phyloP scores from a whole-genome alignment of 2,113 vertebrate genomes.

The Cepphus grylle region DNA sequence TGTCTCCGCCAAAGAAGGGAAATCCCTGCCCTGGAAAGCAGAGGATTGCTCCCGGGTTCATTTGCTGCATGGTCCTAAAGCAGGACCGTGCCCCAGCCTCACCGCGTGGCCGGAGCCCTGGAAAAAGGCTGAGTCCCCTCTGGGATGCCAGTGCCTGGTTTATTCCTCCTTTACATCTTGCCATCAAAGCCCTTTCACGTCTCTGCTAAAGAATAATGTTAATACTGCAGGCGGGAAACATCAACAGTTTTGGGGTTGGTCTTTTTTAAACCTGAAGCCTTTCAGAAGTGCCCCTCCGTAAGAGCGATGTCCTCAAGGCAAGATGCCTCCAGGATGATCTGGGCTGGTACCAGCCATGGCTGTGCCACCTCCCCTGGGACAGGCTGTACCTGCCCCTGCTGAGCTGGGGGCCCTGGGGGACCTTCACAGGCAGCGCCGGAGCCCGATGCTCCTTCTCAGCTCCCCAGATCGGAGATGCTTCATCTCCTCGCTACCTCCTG shows the following conservation, averaged over 20 bases:
- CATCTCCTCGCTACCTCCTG: not conserved
- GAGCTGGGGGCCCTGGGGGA: not conserved
- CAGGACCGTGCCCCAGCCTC: not conserved
- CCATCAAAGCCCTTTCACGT: not conserved
- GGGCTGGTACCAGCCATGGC: not conserved
- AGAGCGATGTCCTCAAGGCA: not conserved
- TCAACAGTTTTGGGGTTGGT: fast-evolving
- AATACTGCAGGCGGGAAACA: fast-evolving
- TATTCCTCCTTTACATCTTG: not conserved
- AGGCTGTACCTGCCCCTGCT: not conserved
- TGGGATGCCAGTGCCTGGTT: fast-evolving
- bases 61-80: not conserved
- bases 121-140: not conserved
- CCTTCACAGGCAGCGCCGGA: not conserved
- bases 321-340: not conserved
- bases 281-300: not conserved
- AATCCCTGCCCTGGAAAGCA: conserved; percentile 3
- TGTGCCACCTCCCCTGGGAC: not conserved
- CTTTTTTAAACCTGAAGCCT: not conserved
- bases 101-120: fast-evolving
- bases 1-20: not conserved
- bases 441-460: not conserved
- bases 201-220: not conserved
- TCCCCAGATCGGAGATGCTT: not conserved
- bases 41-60: fast-evolving